These are phyloP conservation scores for Scaptodrosophila lebanonensis DNA, from an alignment of 1,140 invertebrate species.

Conservation along the genomic window DNA sequence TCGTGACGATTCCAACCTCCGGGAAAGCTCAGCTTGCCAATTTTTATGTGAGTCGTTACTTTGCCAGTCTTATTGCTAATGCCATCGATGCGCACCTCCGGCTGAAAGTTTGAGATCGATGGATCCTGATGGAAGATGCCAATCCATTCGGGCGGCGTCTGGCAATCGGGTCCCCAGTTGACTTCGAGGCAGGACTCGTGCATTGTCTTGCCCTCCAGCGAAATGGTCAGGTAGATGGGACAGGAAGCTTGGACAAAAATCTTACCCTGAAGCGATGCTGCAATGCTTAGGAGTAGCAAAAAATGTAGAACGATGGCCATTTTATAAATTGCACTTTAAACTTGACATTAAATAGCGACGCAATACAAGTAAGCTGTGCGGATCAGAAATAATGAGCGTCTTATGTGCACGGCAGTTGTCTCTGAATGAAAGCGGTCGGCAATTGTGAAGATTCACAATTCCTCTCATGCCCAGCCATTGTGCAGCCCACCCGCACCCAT, in stretches of 20 bases:
- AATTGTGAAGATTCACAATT: too few species aligned
- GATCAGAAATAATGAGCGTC: too few species aligned
- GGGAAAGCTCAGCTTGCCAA: slow-evolving; percentile 78
- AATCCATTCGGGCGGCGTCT: slow-evolving; percentile 61
- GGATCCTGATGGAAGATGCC: slow-evolving; percentile 67
- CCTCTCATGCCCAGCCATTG: too few species aligned
- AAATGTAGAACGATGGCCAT: too few species aligned
- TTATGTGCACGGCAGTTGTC: too few species aligned
- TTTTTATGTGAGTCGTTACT: slow-evolving; percentile 77
- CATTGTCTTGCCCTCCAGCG: slow-evolving; percentile 54
- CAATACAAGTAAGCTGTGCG: too few species aligned
- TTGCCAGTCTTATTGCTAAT: slow-evolving; percentile 69
- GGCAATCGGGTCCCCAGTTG: slow-evolving; percentile 79
- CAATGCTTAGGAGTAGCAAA: too few species aligned
- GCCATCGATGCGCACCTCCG: slow-evolving; percentile 47
- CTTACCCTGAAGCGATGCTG: too few species aligned
- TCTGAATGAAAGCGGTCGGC: too few species aligned
- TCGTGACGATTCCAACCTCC: slow-evolving; percentile 78
- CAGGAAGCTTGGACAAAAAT: slow-evolving; percentile 35
- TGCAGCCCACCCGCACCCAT: too few species aligned
- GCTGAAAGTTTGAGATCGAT: slow-evolving; percentile 48
- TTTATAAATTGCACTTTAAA: too few species aligned
- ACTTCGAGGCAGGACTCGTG: slow-evolving; percentile 78
- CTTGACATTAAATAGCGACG: too few species aligned
- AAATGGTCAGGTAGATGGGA: slow-evolving; percentile 62